Evolutionary conservation across 2,113 vertebrate genomes (phyloP), one percentile per base, ranked within the genome.

Genomic region (Forbesichthys papilliferus): DNA sequence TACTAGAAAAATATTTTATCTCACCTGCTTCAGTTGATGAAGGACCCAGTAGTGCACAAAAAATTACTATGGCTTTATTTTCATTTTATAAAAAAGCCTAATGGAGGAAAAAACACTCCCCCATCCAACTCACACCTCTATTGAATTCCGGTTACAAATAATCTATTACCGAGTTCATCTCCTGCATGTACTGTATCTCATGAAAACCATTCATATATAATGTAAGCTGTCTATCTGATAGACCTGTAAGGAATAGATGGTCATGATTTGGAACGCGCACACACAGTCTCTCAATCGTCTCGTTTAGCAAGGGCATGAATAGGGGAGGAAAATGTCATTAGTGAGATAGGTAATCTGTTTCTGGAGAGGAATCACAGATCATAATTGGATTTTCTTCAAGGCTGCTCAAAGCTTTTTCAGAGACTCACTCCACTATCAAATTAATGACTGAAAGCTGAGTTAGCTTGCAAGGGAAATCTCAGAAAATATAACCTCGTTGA

Each of bases 321-420:
- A 69, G 78, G 34, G 80, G 80, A 86, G 86, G 76, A 74, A 88
- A 88, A 90, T 85, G 82, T 85, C 87, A 89, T 90, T 85, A 88
- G 81, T 70, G 79, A 83, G 84, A 87, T 84, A 76, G 84, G 87
- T 83, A 83, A 86, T 90, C 82, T 80, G 83, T 90, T 88, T 86
- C 79, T 87, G 77, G 74, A 82, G 76, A 76, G 82, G 76, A 89
- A 86, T 85, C 79, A 85, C 64, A 81, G 83, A 88, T 82, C 80
- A 84, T 89, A 87, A 89, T 87, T 89, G 81, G 84, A 88, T 87
- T 91, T 87, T 83, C 86, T 84, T 87, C 82, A 67, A 79, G 70
- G 66, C 84, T 61, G 73, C 81, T 85, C 85, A 75, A 77, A 82
- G 79, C 77, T 88, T 88, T 42, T 85, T 77, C 69, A 65, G 69